A percentile compares a stretch with the other conserved stretches of the same genome.
Evolutionary conservation across 2,888 invertebrate species (phyloP).

Genomic region (Hydroisotoma schaefferi): DNA sequence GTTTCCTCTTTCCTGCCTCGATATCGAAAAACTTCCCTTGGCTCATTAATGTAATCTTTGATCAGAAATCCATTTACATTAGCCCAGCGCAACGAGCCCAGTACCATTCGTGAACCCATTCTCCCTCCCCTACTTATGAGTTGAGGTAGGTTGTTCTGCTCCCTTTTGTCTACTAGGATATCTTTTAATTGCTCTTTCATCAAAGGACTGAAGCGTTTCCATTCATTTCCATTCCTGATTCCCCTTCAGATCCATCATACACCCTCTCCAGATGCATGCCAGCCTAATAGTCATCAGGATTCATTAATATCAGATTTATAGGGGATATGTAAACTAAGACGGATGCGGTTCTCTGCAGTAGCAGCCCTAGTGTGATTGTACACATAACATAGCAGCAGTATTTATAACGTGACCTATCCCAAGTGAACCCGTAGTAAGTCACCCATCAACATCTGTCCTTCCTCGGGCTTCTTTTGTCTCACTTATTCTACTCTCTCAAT

Average conservation of each 20-base stretch:
- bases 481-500: no score
- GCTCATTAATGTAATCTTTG: slow-evolving; percentile 11
- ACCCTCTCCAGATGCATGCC: no score
- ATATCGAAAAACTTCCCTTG: neutral
- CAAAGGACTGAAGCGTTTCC: neutral
- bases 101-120: neutral
- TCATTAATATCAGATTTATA: slow-evolving; percentile 16
- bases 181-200: slow-evolving; percentile 10
- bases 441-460: slow-evolving; percentile 4
- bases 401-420: slow-evolving; percentile 18
- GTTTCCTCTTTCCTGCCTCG: no score
- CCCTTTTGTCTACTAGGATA: neutral
- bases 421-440: slow-evolving; percentile 16
- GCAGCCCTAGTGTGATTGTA: neutral
- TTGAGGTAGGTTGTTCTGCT: neutral
- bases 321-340: no score
- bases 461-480: slow-evolving; percentile 8
- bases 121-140: neutral
- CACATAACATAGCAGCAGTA: no score
- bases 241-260: neutral
- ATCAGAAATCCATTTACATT: slow-evolving; percentile 3
- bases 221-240: neutral
- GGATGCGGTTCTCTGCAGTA: no score
- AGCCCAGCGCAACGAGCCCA: no score
- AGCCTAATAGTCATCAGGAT: slow-evolving; percentile 1